Evolutionary conservation across 2,888 invertebrate genomes (phyloP).

Genomic region (Nephrotoma appendiculata): DNA sequence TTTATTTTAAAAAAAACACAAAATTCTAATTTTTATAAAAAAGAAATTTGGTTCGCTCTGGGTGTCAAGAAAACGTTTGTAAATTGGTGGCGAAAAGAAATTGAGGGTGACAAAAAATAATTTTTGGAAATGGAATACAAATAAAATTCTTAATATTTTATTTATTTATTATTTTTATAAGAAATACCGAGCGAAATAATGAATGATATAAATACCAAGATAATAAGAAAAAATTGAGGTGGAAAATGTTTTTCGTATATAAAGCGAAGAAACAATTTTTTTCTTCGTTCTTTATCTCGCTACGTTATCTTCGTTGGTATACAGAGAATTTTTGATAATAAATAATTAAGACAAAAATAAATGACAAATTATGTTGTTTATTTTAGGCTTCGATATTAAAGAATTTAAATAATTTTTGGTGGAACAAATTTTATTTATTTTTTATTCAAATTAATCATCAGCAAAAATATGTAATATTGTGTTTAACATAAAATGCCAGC

Average conservation of each 20-base stretch:
- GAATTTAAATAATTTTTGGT: not conserved
- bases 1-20: not conserved
- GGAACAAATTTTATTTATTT: not conserved
- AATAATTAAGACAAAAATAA: not conserved
- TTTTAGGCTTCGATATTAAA: not conserved
- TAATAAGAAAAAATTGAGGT: not conserved
- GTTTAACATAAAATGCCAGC: not conserved
- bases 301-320: not conserved
- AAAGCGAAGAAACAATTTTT: not conserved
- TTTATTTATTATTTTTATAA: not conserved
- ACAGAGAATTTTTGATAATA: not conserved
- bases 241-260: not conserved
- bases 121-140: not conserved
- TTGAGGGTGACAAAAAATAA: not conserved
- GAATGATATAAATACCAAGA: not conserved
- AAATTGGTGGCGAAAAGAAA: not conserved
- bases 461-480: not conserved
- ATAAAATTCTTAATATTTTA: not conserved
- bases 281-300: not conserved
- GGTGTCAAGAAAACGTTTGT: not conserved
- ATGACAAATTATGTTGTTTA: not conserved
- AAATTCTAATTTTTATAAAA: not conserved
- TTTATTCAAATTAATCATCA: not conserved
- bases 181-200: not conserved
- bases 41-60: not conserved